Evolutionary conservation across 1,140 invertebrate genomes (phyloP).

Genomic region (Stegodyphus dumicola): DNA sequence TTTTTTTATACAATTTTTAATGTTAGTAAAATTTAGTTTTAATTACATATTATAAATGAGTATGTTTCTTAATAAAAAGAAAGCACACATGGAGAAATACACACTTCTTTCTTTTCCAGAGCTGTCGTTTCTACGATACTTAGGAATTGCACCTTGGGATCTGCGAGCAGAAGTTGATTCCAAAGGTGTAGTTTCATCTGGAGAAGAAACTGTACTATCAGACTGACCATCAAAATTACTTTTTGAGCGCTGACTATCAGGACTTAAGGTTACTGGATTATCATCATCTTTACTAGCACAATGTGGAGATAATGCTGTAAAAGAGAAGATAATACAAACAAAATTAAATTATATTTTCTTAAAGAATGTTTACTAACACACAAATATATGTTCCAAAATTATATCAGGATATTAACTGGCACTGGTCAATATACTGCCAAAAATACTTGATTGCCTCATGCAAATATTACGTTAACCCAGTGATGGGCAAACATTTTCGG

Average conservation of each 20-base stretch:
- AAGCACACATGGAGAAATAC: neutral
- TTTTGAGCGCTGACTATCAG: constrained; percentile 57
- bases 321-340: neutral
- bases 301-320: constrained; percentile 16
- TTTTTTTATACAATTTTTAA: no score
- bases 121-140: constrained; percentile 37
- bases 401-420: no score
- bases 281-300: constrained; percentile 31
- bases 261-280: constrained; percentile 14
- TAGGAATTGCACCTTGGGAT: constrained; percentile 56
- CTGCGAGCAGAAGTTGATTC: constrained; percentile 34
- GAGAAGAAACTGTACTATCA: constrained; percentile 61
- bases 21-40: no score
- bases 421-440: no score
- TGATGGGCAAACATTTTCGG: no score
- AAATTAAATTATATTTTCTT: no score
- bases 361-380: no score
- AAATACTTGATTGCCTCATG: no score
- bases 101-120: constrained; percentile 30
- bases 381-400: no score
- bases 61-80: no score
- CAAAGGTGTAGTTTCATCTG: constrained; percentile 61
- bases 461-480: no score
- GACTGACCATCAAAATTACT: constrained; percentile 65
- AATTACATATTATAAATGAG: no score